Conservation (phyloP, 2,888 invertebrate genomes). For the Apotomis capreana region DNA sequence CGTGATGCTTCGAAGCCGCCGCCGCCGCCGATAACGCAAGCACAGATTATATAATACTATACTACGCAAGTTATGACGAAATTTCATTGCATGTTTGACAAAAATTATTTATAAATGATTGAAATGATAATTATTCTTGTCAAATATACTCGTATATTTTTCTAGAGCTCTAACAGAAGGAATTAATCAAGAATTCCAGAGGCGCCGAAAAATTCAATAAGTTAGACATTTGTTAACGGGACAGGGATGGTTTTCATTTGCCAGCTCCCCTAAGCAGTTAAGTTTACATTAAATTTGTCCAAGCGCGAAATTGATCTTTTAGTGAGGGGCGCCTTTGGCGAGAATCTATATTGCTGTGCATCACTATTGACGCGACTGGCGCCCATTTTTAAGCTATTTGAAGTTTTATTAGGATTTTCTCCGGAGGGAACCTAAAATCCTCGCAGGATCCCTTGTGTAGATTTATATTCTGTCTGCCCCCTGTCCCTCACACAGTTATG, state of each 20-base stretch:
- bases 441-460: too few relatives aligned
- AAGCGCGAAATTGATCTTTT: conserved; percentile 83
- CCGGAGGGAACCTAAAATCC: too few relatives aligned
- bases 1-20: too few relatives aligned
- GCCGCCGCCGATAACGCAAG: too few relatives aligned
- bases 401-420: neutral
- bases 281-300: conserved; percentile 81
- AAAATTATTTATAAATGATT: too few relatives aligned
- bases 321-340: conserved; percentile 74
- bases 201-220: conserved; percentile 70
- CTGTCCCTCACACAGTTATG: too few relatives aligned
- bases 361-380: conserved; percentile 69
- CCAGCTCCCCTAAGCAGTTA: conserved; percentile 73
- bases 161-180: neutral
- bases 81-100: too few relatives aligned
- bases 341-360: conserved; percentile 76
- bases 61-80: too few relatives aligned
- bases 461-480: too few relatives aligned
- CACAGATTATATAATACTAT: too few relatives aligned
- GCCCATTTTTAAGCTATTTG: conserved; percentile 16
- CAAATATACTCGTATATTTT: neutral
- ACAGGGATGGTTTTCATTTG: conserved; percentile 74
- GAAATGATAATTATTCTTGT: too few relatives aligned
- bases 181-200: conserved; percentile 22
- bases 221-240: conserved; percentile 73